Conservation (phyloP, 2,797 vertebrate genomes). For the Pithecia hirsuta region DNA sequence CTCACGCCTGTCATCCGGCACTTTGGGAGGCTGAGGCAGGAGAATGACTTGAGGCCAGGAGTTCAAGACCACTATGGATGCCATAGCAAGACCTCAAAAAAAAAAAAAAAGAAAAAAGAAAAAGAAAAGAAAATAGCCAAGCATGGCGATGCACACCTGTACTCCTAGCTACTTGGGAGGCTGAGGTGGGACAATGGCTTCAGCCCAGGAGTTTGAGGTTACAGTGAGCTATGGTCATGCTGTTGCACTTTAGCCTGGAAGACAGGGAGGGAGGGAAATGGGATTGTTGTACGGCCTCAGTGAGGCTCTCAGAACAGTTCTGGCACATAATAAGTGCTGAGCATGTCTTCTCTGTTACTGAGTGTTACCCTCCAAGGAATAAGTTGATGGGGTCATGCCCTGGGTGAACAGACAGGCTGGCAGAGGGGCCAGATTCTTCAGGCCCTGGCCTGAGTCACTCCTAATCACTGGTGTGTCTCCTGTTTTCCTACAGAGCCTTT, state of each 20-base stretch:
- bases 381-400: neutral
- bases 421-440: neutral
- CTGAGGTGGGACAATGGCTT: neutral
- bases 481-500: slow-evolving; percentile 88
- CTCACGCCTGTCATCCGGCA: neutral
- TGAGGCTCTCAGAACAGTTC: neutral
- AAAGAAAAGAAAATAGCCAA: neutral
- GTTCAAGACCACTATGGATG: neutral
- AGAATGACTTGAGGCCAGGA: neutral
- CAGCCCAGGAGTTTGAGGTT: neutral
- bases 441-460: neutral
- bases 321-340: neutral
- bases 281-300: neutral
- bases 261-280: neutral
- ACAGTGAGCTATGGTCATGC: neutral
- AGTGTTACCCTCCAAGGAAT: neutral
- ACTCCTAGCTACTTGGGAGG: neutral
- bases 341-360: neutral
- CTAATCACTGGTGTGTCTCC: slow-evolving; percentile 43
- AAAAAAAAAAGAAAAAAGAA: neutral
- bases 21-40: neutral
- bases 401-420: neutral
- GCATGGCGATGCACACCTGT: neutral
- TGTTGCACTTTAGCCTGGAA: neutral
- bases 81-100: neutral